Evolutionary conservation across 1,140 invertebrate genomes (phyloP).

Genomic region (Drosophila saltans): DNA sequence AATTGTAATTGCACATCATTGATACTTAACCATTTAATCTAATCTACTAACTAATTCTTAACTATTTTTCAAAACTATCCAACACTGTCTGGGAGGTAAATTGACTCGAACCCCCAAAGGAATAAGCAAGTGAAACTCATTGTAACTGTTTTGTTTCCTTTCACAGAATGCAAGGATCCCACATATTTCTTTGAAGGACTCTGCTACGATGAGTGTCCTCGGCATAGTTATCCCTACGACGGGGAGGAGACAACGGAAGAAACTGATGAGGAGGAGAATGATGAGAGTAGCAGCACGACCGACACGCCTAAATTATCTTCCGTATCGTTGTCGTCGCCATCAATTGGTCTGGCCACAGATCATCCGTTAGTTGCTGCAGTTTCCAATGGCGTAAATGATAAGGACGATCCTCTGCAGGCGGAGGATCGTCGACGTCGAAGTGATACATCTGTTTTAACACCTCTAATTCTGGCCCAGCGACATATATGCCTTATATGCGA

Average conservation of each 20-base stretch:
- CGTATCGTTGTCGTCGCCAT: background rate
- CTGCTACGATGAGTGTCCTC: slow-evolving; percentile 68
- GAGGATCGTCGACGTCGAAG: slow-evolving; percentile 56
- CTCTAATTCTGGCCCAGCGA: slow-evolving; percentile 30
- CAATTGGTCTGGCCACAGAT: background rate
- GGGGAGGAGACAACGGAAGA: slow-evolving; percentile 17
- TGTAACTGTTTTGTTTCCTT: slow-evolving; percentile 10
- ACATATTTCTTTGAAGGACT: slow-evolving; percentile 60
- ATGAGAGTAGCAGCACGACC: background rate
- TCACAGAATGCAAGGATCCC: slow-evolving; percentile 63
- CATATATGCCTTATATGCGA: slow-evolving; percentile 60
- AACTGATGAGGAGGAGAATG: background rate
- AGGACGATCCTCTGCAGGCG: slow-evolving; percentile 63
- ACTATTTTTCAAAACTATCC: slow-evolving; percentile 17
- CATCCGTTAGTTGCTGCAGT: background rate
- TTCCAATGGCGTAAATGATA: slow-evolving; percentile 39
- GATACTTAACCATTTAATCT: background rate
- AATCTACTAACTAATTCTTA: slow-evolving; percentile 25
- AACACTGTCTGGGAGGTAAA: slow-evolving; percentile 54
- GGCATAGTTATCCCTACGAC: slow-evolving; percentile 55
- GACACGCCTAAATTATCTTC: background rate
- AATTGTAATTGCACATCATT: background rate
- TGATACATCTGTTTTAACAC: slow-evolving; percentile 15
- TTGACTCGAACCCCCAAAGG: slow-evolving; percentile 10
- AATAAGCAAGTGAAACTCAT: slow-evolving; percentile 1